Percentiles rank a stretch among this genome's conserved stretches.
Conservation (phyloP, 2,113 vertebrate species). For the Nestor notabilis region DNA sequence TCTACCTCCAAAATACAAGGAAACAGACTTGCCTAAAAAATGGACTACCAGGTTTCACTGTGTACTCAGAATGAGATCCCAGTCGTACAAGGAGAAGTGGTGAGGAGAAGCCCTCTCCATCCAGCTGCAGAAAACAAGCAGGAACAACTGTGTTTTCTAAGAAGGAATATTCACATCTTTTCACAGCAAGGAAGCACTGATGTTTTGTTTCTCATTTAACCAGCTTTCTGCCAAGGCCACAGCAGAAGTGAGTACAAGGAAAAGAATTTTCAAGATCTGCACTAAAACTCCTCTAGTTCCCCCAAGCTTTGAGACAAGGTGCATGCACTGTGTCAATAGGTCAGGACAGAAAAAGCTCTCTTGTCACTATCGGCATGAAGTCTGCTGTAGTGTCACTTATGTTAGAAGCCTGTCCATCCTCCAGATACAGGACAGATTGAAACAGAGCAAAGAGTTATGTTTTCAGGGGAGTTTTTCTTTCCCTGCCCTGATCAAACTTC, state of each 20-base stretch:
- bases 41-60: background rate
- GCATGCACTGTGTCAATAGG: background rate
- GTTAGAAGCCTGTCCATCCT: background rate
- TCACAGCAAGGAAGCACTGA: background rate
- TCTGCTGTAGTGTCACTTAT: background rate
- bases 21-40: background rate
- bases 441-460: background rate
- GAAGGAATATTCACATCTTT: background rate
- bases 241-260: background rate
- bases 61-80: background rate
- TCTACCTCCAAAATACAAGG: background rate
- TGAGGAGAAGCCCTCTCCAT: background rate
- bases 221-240: background rate
- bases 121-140: background rate
- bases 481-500: background rate
- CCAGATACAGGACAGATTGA: background rate
- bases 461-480: background rate
- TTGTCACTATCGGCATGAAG: background rate
- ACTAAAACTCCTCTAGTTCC: background rate
- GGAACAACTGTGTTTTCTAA: background rate
- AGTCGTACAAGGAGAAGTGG: background rate
- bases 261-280: background rate
- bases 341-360: background rate
- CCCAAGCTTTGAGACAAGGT: background rate
- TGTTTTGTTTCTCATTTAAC: background rate